Evolutionary conservation across 2,113 vertebrate species (phyloP), one percentile per base, ranked within the genome.

Genomic region (Chionis minor): DNA sequence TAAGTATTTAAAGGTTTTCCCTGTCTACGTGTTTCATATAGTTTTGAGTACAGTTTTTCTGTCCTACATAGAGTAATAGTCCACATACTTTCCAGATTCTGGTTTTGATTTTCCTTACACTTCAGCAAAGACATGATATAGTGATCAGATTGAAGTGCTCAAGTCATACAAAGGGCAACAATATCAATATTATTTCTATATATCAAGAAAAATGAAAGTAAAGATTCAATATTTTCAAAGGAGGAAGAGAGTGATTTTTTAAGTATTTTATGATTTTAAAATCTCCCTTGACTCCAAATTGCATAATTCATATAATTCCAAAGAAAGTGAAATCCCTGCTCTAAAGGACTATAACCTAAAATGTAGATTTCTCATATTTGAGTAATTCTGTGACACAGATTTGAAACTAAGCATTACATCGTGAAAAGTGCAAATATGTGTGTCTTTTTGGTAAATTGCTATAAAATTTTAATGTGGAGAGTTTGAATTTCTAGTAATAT

Each of bases 11-110:
- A 33, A 42, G 2, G 2, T 35, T 61, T 86, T 47, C 11, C 19
- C 16, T 18, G 0, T 65, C 1, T 19, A 47, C 56, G 18, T 35
- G 17, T 52, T 94, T 73, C 0, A 47, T n/a, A 21, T 7, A 27
- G 35, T 52, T 92, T 78, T 73, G 28, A 86, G 14, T 74, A 33
- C 4, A 32, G 28, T 54, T 87, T 45, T 78, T 70, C 19, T 65
- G 6, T 70, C 55, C 23, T 66, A 11, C 1, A 1, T 75, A 35
- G 22, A 69, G 19, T 58, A 77, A 33, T 45, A 75, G 21, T 10
- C 13, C 20, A 52, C 7, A 27, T 71, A 14, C 33, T 51, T 67
- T 32, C 18, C 8, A 27, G 8, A 7, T 65, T 77, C 47, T 69
- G 6, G 6, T 23, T 91, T 55, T 89, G 22, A 40, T 8, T 78